Evolutionary conservation across 1,140 invertebrate species (phyloP), one percentile per base, ranked within the genome.

Genomic region (Dendroctonus valens): DNA sequence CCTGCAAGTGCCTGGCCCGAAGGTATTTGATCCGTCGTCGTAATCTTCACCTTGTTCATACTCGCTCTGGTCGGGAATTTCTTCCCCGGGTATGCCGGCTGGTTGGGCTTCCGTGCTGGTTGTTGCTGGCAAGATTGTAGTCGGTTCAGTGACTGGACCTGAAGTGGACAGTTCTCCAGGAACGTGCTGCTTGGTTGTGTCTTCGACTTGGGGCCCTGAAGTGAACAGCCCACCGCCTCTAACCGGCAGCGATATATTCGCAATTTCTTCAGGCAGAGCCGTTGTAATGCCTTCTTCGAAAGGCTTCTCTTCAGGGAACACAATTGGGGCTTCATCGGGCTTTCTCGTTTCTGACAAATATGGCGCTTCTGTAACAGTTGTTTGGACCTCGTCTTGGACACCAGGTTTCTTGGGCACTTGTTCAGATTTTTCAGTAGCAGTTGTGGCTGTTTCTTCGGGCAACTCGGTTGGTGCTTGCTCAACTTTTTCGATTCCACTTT

Each of bases 1-100:
- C 58, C 58, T 49, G 76, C 94, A 96, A 41, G 92, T 95, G 63
- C 92, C 92, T 38, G 91, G 91, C 50, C 91, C 91, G 71, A 92
- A 91, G 5, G 87, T 80, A 69, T 84, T 84, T 72, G 87, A 85
- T 71, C 91, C 89, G 68, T 91, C 89, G n/a, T 82, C 82, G 64
- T 88, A 86, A 49, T 89, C 86, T 55, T 88, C 85, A 55, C 85
- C 72, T 37, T 69, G 42, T 64, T 71, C 68, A 61, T 77, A 76
- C 51, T 80, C 77, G 4, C 75, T 70, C 5, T 67, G 14, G 26
- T 68, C 66, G 12, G 70, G 64, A 40, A 69, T 26, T 54, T 71
- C 60, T 69, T 71, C 65, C 3, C 70, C 70, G 40, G 67, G 63
- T n/a, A 69, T 69, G 6, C 60, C 51, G 55, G 69, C 15, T 49